Evolutionary conservation across 2,888 invertebrate species (phyloP).

Genomic region (Tetranychus piercei): DNA sequence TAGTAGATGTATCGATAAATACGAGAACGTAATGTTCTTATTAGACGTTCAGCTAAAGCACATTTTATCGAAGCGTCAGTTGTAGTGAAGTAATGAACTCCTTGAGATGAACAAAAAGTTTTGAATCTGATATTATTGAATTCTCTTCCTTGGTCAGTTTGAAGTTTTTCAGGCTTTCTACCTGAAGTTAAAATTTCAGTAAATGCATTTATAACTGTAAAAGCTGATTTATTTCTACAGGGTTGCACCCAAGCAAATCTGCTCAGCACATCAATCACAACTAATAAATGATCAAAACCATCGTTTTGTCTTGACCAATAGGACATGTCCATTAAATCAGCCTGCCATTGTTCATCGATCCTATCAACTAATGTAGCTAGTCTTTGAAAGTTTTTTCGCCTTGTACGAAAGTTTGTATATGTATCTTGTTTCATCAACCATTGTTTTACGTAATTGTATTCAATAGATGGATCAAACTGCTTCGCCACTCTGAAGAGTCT

Average conservation of each 20-base stretch:
- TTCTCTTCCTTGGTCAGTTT: slow-evolving; percentile 26
- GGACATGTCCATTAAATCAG: slow-evolving; percentile 24
- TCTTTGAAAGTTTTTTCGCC: neutral
- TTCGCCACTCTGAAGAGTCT: neutral
- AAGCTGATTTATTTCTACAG: slow-evolving; percentile 25
- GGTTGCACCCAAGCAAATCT: slow-evolving; percentile 25
- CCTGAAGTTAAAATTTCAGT: neutral
- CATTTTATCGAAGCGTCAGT: slow-evolving; percentile 29
- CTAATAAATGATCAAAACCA: slow-evolving; percentile 24
- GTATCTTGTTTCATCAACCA: neutral
- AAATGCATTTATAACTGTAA: slow-evolving; percentile 10
- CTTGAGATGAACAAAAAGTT: slow-evolving; percentile 1
- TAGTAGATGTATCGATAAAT: slow-evolving; percentile 28
- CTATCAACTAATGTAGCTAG: slow-evolving; percentile 19
- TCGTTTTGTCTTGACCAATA: slow-evolving; percentile 22
- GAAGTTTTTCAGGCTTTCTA: neutral
- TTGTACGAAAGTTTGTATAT: neutral
- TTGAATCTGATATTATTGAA: slow-evolving; percentile 21
- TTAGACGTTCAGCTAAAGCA: slow-evolving; percentile 29
- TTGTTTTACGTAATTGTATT: neutral
- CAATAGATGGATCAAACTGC: neutral
- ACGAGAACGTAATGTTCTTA: slow-evolving; percentile 27
- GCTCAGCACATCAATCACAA: slow-evolving; percentile 26
- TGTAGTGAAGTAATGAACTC: slow-evolving; percentile 23
- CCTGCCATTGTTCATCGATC: slow-evolving; percentile 26